Conservation (phyloP, 2,888 invertebrate genomes). For the Polyommatus icarus region DNA sequence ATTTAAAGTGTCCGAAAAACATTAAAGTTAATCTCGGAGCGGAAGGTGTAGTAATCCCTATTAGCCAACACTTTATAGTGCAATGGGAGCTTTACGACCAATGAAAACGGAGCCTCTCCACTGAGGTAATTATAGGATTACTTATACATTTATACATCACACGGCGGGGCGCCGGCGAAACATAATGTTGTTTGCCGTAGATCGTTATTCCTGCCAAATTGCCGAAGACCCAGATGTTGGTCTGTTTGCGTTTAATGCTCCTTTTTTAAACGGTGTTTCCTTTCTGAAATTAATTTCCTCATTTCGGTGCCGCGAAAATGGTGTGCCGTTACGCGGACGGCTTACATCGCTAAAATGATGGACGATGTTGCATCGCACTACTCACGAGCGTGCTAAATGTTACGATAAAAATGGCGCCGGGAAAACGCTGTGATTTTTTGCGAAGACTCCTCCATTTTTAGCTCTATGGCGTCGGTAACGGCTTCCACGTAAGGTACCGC, state of each 20-base stretch:
- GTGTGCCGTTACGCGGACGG: constrained; percentile 20
- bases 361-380: constrained; percentile 29
- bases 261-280: constrained; percentile 26
- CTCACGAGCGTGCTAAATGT: constrained; percentile 26
- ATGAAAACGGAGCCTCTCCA: constrained; percentile 68
- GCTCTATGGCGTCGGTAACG: background rate
- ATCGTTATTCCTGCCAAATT: constrained; percentile 38
- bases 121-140: constrained; percentile 72
- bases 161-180: constrained; percentile 35
- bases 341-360: constrained; percentile 20
- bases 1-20: constrained; percentile 42
- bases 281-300: constrained; percentile 27
- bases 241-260: constrained; percentile 28
- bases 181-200: constrained; percentile 40
- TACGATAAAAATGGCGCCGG: constrained; percentile 2
- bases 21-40: constrained; percentile 44
- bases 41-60: constrained; percentile 69
- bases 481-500: background rate
- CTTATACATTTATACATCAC: constrained; percentile 51
- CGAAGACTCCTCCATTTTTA: constrained; percentile 10
- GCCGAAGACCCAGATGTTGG: constrained; percentile 37
- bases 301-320: constrained; percentile 26
- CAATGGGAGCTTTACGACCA: constrained; percentile 72
- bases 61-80: constrained; percentile 72
- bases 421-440: constrained; percentile 11